Evolutionary conservation across 64 coral and sea anemone species (phyloP).

Genomic region (Montipora cactus): DNA sequence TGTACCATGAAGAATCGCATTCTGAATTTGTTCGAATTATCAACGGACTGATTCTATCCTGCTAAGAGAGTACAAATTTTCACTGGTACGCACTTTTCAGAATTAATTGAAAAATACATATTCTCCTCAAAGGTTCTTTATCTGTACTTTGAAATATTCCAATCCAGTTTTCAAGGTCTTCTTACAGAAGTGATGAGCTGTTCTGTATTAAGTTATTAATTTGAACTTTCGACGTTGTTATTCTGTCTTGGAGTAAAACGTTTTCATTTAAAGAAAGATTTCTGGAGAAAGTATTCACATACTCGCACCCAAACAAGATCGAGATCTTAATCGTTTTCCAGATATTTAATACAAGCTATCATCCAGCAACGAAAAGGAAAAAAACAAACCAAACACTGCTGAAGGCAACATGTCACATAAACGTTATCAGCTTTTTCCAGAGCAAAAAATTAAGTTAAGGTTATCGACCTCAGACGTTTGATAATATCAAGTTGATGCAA

Average conservation of each 20-base stretch:
- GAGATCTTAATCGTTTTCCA: background rate
- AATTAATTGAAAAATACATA: too few species aligned
- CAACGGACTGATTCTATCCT: too few species aligned
- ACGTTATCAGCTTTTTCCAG: background rate
- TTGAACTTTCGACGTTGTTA: too few species aligned
- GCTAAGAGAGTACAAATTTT: too few species aligned
- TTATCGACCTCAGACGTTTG: background rate
- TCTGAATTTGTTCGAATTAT: too few species aligned
- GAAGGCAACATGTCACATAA: background rate
- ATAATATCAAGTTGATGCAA: background rate
- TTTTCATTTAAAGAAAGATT: background rate
- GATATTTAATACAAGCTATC: background rate
- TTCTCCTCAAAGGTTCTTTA: too few species aligned
- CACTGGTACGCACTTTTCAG: too few species aligned
- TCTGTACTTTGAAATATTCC: too few species aligned
- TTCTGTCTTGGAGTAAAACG: background rate
- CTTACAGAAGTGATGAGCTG: too few species aligned
- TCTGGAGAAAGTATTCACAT: background rate
- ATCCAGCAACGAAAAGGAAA: background rate
- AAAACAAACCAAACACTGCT: background rate
- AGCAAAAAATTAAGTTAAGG: background rate
- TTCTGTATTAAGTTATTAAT: too few species aligned
- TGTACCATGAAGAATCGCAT: too few species aligned
- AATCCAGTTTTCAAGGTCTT: too few species aligned
- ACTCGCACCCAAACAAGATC: background rate